Conservation (phyloP, 2,888 invertebrate genomes). For the Ellobium chinense region DNA sequence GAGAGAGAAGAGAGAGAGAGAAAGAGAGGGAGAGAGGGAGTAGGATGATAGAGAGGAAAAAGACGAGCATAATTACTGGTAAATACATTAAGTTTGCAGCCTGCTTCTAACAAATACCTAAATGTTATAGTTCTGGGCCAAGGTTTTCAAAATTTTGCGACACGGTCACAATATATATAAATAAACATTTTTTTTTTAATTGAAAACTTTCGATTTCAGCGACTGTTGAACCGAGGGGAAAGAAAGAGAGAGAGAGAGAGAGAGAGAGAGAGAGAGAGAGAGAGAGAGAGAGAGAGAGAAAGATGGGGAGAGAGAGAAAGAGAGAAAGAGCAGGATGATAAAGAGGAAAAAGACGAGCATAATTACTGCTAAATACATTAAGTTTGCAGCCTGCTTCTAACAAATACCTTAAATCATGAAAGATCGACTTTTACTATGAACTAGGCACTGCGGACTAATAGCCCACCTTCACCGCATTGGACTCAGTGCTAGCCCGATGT, state of each 20-base stretch:
- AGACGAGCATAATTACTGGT: background rate
- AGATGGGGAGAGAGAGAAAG: background rate
- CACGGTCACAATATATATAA: too few relatives aligned
- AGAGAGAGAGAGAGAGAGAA: constrained; percentile 26
- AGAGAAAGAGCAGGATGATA: background rate
- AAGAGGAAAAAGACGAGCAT: background rate
- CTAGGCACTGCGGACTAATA: too few relatives aligned
- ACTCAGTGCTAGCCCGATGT: too few relatives aligned
- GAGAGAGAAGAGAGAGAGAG: background rate
- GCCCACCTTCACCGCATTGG: too few relatives aligned
- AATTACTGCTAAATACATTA: background rate
- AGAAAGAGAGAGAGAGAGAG: constrained; percentile 7
- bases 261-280: constrained; percentile 32
- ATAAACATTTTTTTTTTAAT: too few relatives aligned
- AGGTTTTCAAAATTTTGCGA: too few relatives aligned
- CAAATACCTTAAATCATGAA: too few relatives aligned
- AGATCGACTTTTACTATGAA: too few relatives aligned
- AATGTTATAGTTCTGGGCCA: too few relatives aligned
- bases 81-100: background rate
- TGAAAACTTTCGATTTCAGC: too few relatives aligned
- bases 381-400: background rate
- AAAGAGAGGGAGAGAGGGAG: background rate
- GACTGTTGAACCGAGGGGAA: background rate
- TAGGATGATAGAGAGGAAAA: background rate
- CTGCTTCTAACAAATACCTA: background rate